Evolutionary conservation across 2,113 vertebrate species (phyloP).

Genomic region (Garra rufa): DNA sequence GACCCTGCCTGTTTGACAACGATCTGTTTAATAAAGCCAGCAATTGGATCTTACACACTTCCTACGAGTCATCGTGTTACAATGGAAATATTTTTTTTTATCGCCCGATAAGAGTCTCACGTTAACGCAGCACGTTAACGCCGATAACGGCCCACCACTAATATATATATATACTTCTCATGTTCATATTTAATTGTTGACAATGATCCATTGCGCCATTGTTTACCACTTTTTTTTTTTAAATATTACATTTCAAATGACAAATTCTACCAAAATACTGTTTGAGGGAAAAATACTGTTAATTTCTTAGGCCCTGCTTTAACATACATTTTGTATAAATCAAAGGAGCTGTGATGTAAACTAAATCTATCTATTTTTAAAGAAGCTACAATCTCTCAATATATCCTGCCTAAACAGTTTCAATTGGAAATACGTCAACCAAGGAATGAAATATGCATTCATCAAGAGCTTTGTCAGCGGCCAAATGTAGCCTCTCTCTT

Average conservation of each 20-base stretch:
- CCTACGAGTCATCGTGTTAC: too few species aligned
- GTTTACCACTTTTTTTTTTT: too few species aligned
- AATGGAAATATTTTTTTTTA: too few species aligned
- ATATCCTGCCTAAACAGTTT: not conserved
- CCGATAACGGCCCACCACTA: too few species aligned
- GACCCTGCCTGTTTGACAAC: too few species aligned
- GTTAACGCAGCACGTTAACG: too few species aligned
- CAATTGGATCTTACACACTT: too few species aligned
- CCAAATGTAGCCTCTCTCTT: not conserved
- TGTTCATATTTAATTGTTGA: too few species aligned
- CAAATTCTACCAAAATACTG: not conserved
- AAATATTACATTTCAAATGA: not conserved
- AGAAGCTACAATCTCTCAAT: not conserved
- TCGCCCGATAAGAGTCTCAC: too few species aligned
- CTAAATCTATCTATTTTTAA: conserved; percentile 1
- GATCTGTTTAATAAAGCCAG: too few species aligned
- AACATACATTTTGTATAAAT: not conserved
- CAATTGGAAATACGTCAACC: not conserved
- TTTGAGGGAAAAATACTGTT: not conserved
- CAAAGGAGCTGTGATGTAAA: not conserved
- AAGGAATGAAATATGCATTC: not conserved
- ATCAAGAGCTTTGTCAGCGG: not conserved
- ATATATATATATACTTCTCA: too few species aligned
- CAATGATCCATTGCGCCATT: too few species aligned
- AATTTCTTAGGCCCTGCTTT: not conserved